Evolutionary conservation across 2,797 vertebrate species (phyloP), one percentile per base, ranked within the genome.

Genomic region (Lophotriccus pileatus): DNA sequence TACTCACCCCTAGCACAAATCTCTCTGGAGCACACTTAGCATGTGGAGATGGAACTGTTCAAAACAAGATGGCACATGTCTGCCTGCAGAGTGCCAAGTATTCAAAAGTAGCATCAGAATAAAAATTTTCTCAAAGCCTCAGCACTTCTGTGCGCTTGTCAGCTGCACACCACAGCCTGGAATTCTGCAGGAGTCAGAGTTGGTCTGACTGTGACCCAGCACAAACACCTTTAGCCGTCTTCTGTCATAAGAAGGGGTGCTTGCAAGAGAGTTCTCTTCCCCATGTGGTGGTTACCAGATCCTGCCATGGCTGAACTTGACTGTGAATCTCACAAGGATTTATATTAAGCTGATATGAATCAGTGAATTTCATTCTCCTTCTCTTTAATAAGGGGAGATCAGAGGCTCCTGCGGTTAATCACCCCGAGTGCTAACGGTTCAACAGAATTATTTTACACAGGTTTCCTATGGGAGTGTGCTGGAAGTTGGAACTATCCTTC

Each of bases 311-410:
- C 59, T 94, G 69, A 89, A 77, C 18, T 83, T 44, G 34, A 25
- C 50, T 39, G 58, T 0, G 1, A 39, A 63, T 85, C 84, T 91
- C 84, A 53, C 41, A 82, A 18, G 84, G 84, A 84, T 90, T 95
- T 95, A 66, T 96, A 96, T 97, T 95, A 96, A 95, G 84, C 90
- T 93, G 85, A 89, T 96, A 96, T 46, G 90, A 95, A 97, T 95
- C 95, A 89, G 89, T 82, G 75, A 84, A 89, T 95, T 93, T 97
- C 76, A 81, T 95, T 95, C 87, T 86, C 43, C 69, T 93, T 86
- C 69, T 84, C 52, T 95, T 96, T 96, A 96, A 94, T 91, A 77
- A 88, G 72, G 91, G 74, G 91, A 95, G 94, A 95, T 95, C 89
- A 94, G 91, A 96, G 88, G 12, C 74, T 95, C n/a, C 64, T 95